These are phyloP conservation scores for Heterochromis multidens DNA, from an alignment of 2,113 vertebrate genomes.

Conservation along the genomic window DNA sequence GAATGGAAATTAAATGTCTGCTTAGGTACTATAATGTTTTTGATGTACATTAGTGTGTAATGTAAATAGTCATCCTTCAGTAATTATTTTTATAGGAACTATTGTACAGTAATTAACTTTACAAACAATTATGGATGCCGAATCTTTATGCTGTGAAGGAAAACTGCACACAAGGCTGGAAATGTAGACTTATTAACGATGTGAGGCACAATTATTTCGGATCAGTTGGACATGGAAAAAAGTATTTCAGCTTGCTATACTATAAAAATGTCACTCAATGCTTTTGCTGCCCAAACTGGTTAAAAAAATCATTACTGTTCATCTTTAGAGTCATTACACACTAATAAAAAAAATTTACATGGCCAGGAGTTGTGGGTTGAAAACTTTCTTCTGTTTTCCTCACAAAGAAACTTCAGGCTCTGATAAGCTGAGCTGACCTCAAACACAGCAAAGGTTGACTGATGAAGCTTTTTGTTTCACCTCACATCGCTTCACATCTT, in stretches of 20 bases:
- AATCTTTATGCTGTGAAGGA: background rate
- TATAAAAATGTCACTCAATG: background rate
- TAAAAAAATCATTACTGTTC: background rate
- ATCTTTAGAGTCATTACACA: background rate
- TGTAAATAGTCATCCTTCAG: background rate
- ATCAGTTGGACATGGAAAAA: background rate
- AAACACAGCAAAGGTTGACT: background rate
- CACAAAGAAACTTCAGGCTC: background rate
- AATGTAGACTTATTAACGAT: background rate
- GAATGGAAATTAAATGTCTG: background rate
- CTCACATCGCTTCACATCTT: background rate
- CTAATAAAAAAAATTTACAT: background rate
- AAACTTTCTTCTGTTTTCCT: background rate
- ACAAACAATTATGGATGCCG: background rate
- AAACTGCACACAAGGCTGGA: background rate
- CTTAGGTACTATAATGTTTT: background rate
- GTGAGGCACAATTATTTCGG: background rate
- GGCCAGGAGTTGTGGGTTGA: background rate
- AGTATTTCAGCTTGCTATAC: background rate
- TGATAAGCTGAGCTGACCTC: background rate
- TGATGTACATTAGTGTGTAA: background rate
- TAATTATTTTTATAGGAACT: background rate
- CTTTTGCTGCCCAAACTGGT: background rate
- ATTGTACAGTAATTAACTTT: background rate
- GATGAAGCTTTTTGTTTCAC: slow-evolving; percentile 5